Conservation (phyloP, 2,888 invertebrate species). For the Axea sp. region DNA sequence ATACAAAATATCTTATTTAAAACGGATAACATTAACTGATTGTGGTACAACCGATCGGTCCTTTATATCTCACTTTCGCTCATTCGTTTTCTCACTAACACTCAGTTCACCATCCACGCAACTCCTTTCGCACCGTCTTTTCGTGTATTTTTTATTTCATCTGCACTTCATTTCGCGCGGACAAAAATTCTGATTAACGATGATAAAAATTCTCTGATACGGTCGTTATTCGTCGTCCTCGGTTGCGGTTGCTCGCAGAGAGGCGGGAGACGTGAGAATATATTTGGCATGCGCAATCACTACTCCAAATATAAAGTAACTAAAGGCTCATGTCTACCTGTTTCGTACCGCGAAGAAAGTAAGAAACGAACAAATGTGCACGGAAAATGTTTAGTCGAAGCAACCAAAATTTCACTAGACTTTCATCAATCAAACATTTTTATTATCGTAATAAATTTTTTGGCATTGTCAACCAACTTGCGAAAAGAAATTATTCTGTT, state of each 20-base stretch:
- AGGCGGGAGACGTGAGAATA: conserved; percentile 80
- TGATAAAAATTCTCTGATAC: conserved; percentile 64
- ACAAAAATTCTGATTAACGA: conserved; percentile 63
- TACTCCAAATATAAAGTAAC: conserved; percentile 79
- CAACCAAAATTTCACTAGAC: too few species aligned
- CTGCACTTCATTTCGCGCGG: conserved; percentile 62
- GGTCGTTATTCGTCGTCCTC: conserved; percentile 72
- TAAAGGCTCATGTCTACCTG: conserved; percentile 77
- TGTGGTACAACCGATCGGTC: conserved; percentile 66
- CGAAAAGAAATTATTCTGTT: too few species aligned
- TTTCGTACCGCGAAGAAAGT: conserved; percentile 67
- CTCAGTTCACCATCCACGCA: too few species aligned
- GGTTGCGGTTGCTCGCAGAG: conserved; percentile 77
- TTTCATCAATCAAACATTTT: too few species aligned
- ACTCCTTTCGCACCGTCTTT: conserved; percentile 1
- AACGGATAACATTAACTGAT: conserved; percentile 70
- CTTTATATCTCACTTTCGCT: conserved; percentile 61
- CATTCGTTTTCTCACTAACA: conserved; percentile 17
- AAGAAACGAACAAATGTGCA: too few species aligned
- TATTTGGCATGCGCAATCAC: conserved; percentile 79
- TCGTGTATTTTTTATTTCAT: conserved; percentile 55
- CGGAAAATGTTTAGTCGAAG: too few species aligned
- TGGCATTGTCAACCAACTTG: too few species aligned
- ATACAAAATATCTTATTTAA: conserved; percentile 66
- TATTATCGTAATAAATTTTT: too few species aligned